These are phyloP conservation scores for Silurus asotus DNA, from an alignment of 2,113 vertebrate genomes.

Conservation along the genomic window DNA sequence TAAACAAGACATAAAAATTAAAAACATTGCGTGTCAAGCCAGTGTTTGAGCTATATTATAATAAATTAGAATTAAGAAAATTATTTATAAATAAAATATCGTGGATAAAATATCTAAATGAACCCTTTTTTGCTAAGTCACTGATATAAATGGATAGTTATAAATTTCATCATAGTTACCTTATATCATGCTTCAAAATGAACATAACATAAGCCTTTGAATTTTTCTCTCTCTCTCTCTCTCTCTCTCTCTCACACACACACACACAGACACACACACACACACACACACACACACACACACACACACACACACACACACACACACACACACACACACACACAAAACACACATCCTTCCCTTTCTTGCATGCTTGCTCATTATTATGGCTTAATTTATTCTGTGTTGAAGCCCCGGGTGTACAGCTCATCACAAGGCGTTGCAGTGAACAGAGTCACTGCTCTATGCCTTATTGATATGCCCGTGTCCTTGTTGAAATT, in stretches of 20 bases:
- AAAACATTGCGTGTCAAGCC: neutral
- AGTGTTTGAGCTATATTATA: neutral
- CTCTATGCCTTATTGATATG: slow-evolving; percentile 40
- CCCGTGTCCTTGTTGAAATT: slow-evolving; percentile 6
- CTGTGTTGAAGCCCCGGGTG: slow-evolving; percentile 12
- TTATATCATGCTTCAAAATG: neutral
- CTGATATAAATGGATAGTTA: neutral
- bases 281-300: too few species aligned
- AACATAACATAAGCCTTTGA: neutral
- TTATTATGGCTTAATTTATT: slow-evolving; percentile 25
- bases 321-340: neutral
- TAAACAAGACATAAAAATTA: neutral
- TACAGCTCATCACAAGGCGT: slow-evolving; percentile 13
- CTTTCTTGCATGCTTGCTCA: neutral
- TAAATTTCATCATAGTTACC: neutral
- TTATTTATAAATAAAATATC: neutral
- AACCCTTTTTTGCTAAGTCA: neutral
- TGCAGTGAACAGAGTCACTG: slow-evolving; percentile 7
- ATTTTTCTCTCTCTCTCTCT: too few species aligned
- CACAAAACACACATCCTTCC: neutral
- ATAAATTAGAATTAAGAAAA: neutral
- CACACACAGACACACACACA: neutral
- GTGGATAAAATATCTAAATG: neutral
- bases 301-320: neutral
- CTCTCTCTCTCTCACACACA: too few species aligned